Evolutionary conservation across 1,140 invertebrate species (phyloP).

Genomic region (Anadara kagoshimensis): DNA sequence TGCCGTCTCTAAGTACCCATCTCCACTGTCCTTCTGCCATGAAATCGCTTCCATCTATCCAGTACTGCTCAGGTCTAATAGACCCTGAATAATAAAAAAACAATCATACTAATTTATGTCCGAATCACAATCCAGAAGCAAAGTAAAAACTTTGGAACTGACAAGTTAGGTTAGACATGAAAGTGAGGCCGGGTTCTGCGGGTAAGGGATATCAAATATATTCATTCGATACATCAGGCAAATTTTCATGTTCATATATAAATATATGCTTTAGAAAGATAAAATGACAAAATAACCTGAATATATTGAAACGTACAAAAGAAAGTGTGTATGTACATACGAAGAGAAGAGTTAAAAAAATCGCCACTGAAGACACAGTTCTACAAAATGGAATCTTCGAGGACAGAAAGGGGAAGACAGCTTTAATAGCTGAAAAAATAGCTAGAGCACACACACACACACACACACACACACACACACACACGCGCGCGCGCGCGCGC

Average conservation of each 20-base stretch:
- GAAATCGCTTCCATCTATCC: constrained; percentile 17
- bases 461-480: neutral
- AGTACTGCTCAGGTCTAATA: constrained; percentile 19
- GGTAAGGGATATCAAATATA: neutral
- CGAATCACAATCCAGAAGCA: too few relatives aligned
- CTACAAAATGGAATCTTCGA: too few relatives aligned
- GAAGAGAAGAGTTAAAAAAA: neutral
- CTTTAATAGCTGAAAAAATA: too few relatives aligned
- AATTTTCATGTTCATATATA: neutral
- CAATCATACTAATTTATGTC: too few relatives aligned
- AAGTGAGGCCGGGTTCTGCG: neutral
- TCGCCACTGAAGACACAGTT: too few relatives aligned
- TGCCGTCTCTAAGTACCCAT: constrained; percentile 14
- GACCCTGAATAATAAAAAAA: neutral
- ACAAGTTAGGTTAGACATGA: too few relatives aligned
- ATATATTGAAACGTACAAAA: neutral
- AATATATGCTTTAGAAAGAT: neutral
- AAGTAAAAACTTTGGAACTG: too few relatives aligned
- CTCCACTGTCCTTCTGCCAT: constrained; percentile 11
- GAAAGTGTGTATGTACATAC: neutral
- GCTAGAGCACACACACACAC: neutral
- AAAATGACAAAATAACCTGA: constrained; percentile 1
- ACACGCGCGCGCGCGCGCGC: neutral
- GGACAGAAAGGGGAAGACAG: too few relatives aligned
- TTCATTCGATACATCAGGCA: neutral